Evolutionary conservation across 2,113 vertebrate species (phyloP).

Genomic region (Nannobrachium achirus): DNA sequence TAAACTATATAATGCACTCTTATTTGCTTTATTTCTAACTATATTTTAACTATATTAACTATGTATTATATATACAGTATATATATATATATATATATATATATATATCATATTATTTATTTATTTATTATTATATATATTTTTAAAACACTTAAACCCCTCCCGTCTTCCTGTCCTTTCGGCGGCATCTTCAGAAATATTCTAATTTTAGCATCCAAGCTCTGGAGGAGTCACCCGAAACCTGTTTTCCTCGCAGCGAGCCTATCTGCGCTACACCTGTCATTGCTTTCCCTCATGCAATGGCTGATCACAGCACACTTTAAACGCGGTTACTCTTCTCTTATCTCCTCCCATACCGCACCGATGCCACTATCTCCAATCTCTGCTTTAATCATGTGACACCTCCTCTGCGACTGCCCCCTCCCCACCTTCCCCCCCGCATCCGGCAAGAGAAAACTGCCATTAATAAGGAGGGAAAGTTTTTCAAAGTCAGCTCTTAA

Average conservation of each 20-base stretch:
- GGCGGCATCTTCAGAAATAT: slow-evolving; percentile 66
- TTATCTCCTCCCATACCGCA: slow-evolving; percentile 73
- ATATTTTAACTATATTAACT: no score
- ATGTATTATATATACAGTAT: no score
- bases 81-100: no score
- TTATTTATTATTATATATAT: no score
- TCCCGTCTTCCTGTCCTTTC: slow-evolving; percentile 45
- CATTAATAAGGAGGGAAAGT: slow-evolving; percentile 67
- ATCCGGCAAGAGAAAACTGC: slow-evolving; percentile 59
- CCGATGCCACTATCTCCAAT: slow-evolving; percentile 74
- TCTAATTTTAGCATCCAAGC: slow-evolving; percentile 72
- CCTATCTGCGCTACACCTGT: slow-evolving; percentile 68
- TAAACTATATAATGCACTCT: background rate
- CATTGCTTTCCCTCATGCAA: slow-evolving; percentile 71
- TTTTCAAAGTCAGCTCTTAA: slow-evolving; percentile 67
- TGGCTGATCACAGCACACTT: slow-evolving; percentile 80
- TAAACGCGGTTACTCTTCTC: slow-evolving; percentile 75
- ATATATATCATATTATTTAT: background rate
- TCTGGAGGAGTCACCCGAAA: slow-evolving; percentile 64
- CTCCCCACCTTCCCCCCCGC: background rate
- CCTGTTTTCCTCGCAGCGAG: slow-evolving; percentile 61
- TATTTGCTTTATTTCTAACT: no score
- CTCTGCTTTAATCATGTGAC: slow-evolving; percentile 77
- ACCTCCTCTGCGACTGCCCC: slow-evolving; percentile 50
- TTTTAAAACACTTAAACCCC: slow-evolving; percentile 47